Base-by-base conservation (phyloP, 2,888 invertebrate genomes). In the Electrophaes corylata region DNA sequence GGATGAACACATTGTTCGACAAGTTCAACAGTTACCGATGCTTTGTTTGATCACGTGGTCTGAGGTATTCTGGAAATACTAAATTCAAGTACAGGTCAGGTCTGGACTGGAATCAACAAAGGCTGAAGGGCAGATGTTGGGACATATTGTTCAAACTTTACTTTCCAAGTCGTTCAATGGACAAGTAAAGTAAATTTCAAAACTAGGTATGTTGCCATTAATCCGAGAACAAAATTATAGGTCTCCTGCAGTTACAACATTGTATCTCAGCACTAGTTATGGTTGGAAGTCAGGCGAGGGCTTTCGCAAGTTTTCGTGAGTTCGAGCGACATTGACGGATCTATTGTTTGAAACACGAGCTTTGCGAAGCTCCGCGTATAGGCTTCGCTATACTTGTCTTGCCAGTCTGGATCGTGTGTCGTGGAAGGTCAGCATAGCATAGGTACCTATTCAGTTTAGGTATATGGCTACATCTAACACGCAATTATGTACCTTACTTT, bases 291-390 rank as follows among this genome's bases (percentile, higher is more conserved):
- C 66, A 69, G 62, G 66, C 71, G 71, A 73, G 70, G 74, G 75
- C 82, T 90, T 88, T 88, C 86, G 86, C 82, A 87, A 89, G 80
- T 82, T 80, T 79, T 87, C 88, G 88, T 89, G 86, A 83, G 82
- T 70, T 71, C 69, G 72, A 69, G 70, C 76, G 85, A 85, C 86
- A 86, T 86, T 86, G 84, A 87, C 73, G 73, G 76, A 75, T 81
- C 83, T 84, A 88, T 88, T 89, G 86, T 89, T 82, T 70, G 66
- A 70, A 66, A 66, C 62, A 63, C 61, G 72, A 69, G 69, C 66
- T 66, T 66, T 62, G 46, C 48, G 11, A 48, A 62, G 57, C 45
- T 43, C 26, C 35, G 31, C 43, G 26, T 44, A 40, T 33, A 41
- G 40, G 39, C 45, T 23, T 26, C 39, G 16, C 40, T 40, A 47